Conservation (phyloP, 2,113 vertebrate genomes). For the Gallinago media region DNA sequence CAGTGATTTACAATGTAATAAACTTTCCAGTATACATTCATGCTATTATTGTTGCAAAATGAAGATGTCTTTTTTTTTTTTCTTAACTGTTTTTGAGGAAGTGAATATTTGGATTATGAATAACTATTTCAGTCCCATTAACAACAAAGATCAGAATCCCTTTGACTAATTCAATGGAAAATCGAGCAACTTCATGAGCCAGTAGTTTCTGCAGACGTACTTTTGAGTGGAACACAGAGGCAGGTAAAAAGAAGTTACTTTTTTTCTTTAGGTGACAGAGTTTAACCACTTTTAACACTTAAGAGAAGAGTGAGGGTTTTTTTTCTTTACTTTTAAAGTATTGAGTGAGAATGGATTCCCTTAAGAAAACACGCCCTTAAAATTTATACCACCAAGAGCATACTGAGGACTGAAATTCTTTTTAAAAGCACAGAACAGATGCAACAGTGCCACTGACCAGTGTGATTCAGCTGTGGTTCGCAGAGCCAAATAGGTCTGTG, state of each 20-base stretch:
- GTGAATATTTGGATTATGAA: background rate
- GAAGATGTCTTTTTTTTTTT: background rate
- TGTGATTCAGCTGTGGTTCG: background rate
- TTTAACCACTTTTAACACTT: background rate
- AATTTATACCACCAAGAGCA: background rate
- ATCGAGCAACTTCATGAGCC: background rate
- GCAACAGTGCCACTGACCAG: background rate
- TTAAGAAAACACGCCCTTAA: background rate
- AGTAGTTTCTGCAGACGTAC: background rate
- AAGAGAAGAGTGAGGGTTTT: background rate
- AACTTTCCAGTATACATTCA: background rate
- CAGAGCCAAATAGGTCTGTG: background rate
- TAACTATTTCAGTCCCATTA: background rate
- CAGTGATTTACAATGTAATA: background rate
- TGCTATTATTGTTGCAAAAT: constrained; percentile 17
- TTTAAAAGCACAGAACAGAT: background rate
- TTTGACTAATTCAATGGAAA: background rate
- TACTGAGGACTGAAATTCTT: background rate
- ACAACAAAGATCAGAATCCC: background rate
- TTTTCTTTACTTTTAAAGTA: background rate
- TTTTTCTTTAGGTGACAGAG: background rate
- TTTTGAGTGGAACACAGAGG: background rate
- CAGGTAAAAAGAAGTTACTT: background rate
- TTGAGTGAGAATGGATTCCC: background rate
- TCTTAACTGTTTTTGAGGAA: background rate